Evolutionary conservation across 2,888 invertebrate genomes (phyloP).

Genomic region (Omphaloscelis lunosa): DNA sequence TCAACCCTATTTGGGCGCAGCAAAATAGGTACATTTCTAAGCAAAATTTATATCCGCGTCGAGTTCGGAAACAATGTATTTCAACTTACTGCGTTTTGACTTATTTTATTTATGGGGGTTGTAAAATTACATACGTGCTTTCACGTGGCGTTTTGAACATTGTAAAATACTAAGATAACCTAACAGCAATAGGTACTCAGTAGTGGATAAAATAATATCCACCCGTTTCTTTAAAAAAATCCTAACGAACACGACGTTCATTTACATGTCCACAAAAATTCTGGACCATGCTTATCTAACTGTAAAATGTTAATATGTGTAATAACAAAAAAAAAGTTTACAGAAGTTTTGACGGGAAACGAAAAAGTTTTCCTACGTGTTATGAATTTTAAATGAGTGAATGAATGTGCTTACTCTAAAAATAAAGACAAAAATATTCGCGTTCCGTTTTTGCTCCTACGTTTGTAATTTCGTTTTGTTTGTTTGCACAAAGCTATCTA

Average conservation of each 20-base stretch:
- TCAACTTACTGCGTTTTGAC: neutral
- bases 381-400: conserved; percentile 60
- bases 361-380: conserved; percentile 62
- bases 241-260: neutral
- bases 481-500: conserved; percentile 31
- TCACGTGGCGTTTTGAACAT: neutral
- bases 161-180: neutral
- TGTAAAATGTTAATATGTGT: conserved; percentile 25
- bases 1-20: conserved; percentile 10
- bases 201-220: neutral
- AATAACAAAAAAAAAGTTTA: conserved; percentile 46
- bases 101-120: conserved; percentile 23
- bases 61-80: conserved; percentile 33
- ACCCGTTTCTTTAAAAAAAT: neutral
- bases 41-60: conserved; percentile 18
- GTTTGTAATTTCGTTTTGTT: conserved; percentile 52
- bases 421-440: conserved; percentile 55
- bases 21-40: conserved; percentile 20
- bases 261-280: conserved; percentile 23
- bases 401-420: conserved; percentile 49
- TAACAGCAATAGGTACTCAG: no score
- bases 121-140: conserved; percentile 31
- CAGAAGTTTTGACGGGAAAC: conserved; percentile 56
- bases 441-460: conserved; percentile 32
- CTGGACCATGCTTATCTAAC: conserved; percentile 23